Conservation (phyloP, 2,113 vertebrate species). For the Etheostoma spectabile region DNA sequence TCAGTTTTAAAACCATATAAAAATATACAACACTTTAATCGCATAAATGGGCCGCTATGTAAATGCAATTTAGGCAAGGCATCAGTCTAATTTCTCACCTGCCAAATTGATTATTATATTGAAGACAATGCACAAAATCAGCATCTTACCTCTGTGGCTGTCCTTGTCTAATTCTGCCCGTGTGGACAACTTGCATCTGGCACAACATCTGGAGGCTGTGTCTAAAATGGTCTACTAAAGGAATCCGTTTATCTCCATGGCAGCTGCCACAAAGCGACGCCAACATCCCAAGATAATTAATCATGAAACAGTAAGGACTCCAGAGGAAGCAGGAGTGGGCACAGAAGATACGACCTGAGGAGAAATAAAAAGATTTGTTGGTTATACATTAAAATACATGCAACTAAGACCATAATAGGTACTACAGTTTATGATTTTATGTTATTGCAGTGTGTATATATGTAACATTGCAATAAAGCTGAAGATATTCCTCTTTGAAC, state of each 20-base stretch:
- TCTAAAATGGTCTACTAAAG: constrained; percentile 55
- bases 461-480: neutral
- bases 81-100: neutral
- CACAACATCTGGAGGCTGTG: constrained; percentile 71
- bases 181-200: constrained; percentile 61
- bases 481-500: neutral
- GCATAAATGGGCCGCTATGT: neutral
- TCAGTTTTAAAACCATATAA: neutral
- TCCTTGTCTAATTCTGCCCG: constrained; percentile 57
- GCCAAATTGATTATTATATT: neutral
- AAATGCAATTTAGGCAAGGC: neutral
- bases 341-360: constrained; percentile 38
- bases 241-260: constrained; percentile 70
- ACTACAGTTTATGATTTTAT: neutral
- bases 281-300: constrained; percentile 75
- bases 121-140: neutral
- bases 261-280: constrained; percentile 65
- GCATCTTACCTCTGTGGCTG: constrained; percentile 73
- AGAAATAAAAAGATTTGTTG: constrained; percentile 7
- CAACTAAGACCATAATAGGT: neutral
- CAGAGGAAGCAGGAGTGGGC: constrained; percentile 16
- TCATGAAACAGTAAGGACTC: constrained; percentile 51
- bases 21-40: neutral
- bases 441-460: neutral
- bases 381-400: neutral